phyloP scores from a whole-genome alignment of 2,797 vertebrate genomes.

The Mormyrops boulengeri region DNA sequence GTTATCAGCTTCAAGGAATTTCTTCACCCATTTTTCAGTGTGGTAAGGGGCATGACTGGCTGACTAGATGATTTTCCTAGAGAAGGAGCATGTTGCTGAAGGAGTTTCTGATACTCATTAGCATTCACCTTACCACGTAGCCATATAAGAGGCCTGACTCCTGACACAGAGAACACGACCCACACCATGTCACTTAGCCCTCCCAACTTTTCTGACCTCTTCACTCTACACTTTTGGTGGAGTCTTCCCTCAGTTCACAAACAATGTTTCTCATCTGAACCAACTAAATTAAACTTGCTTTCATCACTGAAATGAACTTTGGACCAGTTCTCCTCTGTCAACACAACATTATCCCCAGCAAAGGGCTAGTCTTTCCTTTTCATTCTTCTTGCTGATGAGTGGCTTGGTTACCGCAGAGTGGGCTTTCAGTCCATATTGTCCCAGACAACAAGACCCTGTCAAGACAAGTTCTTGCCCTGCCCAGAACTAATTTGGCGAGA shows the following conservation, averaged over 20 bases:
- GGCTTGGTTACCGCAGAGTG: neutral
- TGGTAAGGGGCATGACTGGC: neutral
- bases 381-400: neutral
- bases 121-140: neutral
- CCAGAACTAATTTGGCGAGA: neutral
- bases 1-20: neutral
- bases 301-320: neutral
- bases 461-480: neutral
- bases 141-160: neutral
- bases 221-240: neutral
- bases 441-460: neutral
- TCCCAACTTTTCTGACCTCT: neutral
- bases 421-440: neutral
- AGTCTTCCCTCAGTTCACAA: neutral
- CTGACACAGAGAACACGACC: neutral
- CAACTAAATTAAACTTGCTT: neutral
- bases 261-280: neutral
- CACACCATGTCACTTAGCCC: neutral
- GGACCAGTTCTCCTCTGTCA: neutral
- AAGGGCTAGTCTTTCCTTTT: neutral
- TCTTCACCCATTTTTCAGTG: neutral
- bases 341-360: neutral
- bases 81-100: neutral
- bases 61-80: neutral
- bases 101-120: neutral